Base-by-base conservation (phyloP, 2,797 vertebrate species). In the Tapera naevia region DNA sequence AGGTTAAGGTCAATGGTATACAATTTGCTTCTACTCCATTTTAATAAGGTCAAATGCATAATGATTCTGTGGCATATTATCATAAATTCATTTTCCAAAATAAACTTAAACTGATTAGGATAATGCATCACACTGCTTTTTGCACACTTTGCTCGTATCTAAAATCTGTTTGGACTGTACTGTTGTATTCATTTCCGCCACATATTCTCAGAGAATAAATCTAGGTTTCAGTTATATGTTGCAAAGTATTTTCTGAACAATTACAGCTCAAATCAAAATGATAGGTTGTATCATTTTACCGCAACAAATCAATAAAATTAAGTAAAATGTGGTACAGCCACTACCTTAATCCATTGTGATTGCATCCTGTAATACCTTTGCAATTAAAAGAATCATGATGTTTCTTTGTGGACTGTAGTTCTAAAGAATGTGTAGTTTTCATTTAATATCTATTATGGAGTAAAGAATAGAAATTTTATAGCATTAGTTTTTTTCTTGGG, bases 21-120 rank as follows among this genome's bases (percentile, higher is more conserved):
- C 33, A 94, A 91, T 97, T 89, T 95, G 91, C 86, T 96, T 96
- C 88, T 89, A 86, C 84, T 95, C 79, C 65, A 87, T 54, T 66
- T 91, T 80, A 95, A 86, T 95, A 95, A 95, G 60, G 56, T 95
- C 91, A 91, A 94, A 56, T 74, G 69, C 61, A 91, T 72, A 86
- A 67, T 84, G 60, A 95, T 84, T 94, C 75, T 91, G 56, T 80
- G 78, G 24, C 61, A 72, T 93, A 86, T 91, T 86, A 78, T 89
- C 64, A 90, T 88, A 91, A 95, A 94, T 91, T 79, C 22, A 71
- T 88, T 96, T 96, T 94, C 89, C 50, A 84, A 80, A 60, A 73
- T 86, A 82, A 93, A 91, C 51, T 69, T 86, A 87, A 95, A 71
- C 51, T 82, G 60, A 80, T 92, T 64, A 81, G 66, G 46, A 89